phyloP scores from a whole-genome alignment of 64 coral and sea anemone genomes.

The Stichodactyla helianthus region DNA sequence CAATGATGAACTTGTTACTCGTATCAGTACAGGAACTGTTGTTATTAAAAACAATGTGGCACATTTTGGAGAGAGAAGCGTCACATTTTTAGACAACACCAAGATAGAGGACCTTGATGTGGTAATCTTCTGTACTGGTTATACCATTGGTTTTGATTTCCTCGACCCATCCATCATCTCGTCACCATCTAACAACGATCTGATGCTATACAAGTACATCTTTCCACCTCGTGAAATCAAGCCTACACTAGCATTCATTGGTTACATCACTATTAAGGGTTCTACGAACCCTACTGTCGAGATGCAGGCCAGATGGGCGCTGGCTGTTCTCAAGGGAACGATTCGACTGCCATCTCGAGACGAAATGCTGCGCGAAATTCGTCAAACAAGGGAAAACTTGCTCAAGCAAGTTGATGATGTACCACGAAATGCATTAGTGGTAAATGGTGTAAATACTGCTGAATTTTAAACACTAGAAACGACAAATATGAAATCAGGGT shows the following conservation, averaged over 20 bases:
- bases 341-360: conserved; percentile 41
- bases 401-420: conserved; percentile 7
- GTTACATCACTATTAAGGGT: conserved; percentile 38
- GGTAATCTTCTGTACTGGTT: conserved; percentile 66
- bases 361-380: conserved; percentile 49
- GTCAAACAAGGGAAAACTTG: conserved; percentile 13
- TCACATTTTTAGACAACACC: conserved; percentile 57
- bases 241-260: conserved; percentile 63
- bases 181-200: conserved; percentile 36
- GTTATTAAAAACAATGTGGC: conserved; percentile 33
- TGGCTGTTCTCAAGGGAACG: conserved; percentile 59
- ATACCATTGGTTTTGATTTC: conserved; percentile 51
- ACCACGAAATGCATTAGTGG: conserved; percentile 32
- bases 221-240: conserved; percentile 61
- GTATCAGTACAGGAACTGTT: conserved; percentile 60
- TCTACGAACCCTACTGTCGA: conserved; percentile 55
- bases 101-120: conserved; percentile 34
- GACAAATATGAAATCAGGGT: no score
- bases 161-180: conserved; percentile 56
- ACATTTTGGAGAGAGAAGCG: conserved; percentile 36
- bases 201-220: conserved; percentile 65
- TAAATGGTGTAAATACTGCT: not conserved
- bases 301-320: conserved; percentile 54
- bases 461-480: no score
- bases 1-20: conserved; percentile 50